Percentiles rank a stretch among this genome's conserved stretches.
These are phyloP conservation scores for Chrysopilus asiliformis DNA, from an alignment of 2,888 invertebrate genomes.

Conservation along the genomic window DNA sequence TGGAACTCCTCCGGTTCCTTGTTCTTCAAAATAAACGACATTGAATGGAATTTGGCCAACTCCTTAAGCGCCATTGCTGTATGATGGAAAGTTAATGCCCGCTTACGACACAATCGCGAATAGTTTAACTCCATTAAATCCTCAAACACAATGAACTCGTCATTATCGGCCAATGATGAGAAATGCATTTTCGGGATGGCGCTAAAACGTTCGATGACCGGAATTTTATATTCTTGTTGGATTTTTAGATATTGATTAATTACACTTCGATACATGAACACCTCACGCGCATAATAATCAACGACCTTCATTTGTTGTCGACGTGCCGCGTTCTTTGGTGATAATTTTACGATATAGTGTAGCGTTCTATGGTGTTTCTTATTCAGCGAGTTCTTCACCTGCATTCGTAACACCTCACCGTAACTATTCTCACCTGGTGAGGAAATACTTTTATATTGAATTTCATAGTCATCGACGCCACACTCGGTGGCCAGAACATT, in stretches of 20 bases:
- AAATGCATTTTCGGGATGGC: slow-evolving; percentile 20
- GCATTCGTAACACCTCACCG: slow-evolving; percentile 18
- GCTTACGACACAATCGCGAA: slow-evolving; percentile 24
- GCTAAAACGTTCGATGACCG: not conserved
- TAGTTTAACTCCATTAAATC: slow-evolving; percentile 20
- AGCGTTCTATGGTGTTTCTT: not conserved
- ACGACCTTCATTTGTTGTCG: slow-evolving; percentile 23
- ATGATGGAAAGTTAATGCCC: slow-evolving; percentile 30
- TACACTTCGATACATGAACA: slow-evolving; percentile 24
- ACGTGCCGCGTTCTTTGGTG: slow-evolving; percentile 24
- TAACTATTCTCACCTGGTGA: slow-evolving; percentile 21
- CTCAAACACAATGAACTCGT: slow-evolving; percentile 27
- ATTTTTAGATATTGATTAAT: slow-evolving; percentile 18
- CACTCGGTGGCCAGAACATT: too few relatives aligned
- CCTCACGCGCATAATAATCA: slow-evolving; percentile 24
- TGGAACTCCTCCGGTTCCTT: slow-evolving; percentile 18
- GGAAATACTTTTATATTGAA: too few relatives aligned
- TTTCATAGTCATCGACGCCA: too few relatives aligned
- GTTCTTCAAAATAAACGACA: slow-evolving; percentile 35
- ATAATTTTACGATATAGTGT: slow-evolving; percentile 22
- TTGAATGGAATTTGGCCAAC: slow-evolving; percentile 38
- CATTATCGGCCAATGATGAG: slow-evolving; percentile 16
- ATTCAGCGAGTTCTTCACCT: not conserved
- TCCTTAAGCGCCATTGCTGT: slow-evolving; percentile 32
- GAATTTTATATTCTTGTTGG: slow-evolving; percentile 7